Evolutionary conservation across 2,797 vertebrate genomes (phyloP).

Genomic region (Ceryle rudis): DNA sequence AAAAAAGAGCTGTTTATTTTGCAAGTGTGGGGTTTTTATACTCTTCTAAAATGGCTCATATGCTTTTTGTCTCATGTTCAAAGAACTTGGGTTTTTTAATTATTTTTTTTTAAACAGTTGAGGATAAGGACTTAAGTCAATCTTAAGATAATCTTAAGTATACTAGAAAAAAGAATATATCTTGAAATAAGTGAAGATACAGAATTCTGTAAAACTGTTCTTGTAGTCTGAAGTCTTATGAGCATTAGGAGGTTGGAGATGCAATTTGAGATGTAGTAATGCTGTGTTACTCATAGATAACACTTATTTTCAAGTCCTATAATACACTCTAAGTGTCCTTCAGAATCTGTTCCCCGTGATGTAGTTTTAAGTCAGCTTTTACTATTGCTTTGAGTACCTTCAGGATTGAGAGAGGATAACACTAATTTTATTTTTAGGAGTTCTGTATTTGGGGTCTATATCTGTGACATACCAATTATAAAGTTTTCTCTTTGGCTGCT

Average conservation of each 20-base stretch:
- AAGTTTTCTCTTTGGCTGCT: conserved; percentile 3
- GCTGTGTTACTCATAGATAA: background rate
- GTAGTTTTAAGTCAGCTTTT: background rate
- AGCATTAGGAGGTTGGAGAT: background rate
- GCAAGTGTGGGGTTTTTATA: background rate
- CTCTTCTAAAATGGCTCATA: background rate
- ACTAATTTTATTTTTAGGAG: background rate
- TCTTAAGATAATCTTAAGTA: background rate
- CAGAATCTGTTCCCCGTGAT: background rate
- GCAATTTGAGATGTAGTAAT: background rate
- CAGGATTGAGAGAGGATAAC: background rate
- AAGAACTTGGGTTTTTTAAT: background rate
- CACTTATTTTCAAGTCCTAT: background rate
- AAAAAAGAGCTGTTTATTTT: background rate
- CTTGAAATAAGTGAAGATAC: background rate
- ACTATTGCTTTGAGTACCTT: background rate
- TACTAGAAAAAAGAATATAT: background rate
- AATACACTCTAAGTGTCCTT: background rate
- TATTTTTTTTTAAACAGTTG: background rate
- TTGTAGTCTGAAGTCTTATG: background rate
- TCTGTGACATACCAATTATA: background rate
- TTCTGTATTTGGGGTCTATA: background rate
- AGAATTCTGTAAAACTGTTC: background rate
- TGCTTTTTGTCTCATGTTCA: background rate
- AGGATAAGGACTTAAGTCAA: background rate